Percentiles rank a stretch among this genome's conserved stretches.
Evolutionary conservation across 2,888 invertebrate species (phyloP).

Genomic region (Eubasilissa splendida): DNA sequence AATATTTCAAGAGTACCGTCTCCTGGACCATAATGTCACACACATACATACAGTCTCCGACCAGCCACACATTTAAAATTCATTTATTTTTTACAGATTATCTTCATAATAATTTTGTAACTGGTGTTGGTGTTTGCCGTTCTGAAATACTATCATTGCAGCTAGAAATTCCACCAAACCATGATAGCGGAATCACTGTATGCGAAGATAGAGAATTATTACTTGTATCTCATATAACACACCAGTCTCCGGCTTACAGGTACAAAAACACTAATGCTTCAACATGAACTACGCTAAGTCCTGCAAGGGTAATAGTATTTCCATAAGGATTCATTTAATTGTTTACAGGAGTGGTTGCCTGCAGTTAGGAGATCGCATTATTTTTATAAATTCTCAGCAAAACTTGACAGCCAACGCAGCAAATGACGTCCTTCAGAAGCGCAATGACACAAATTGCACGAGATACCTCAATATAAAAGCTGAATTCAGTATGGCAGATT

Average conservation of each 20-base stretch:
- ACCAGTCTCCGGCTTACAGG: conserved; percentile 70
- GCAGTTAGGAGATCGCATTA: conserved; percentile 86
- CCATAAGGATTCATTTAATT: neutral
- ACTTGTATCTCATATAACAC: conserved; percentile 67
- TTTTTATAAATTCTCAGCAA: conserved; percentile 87
- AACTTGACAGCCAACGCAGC: conserved; percentile 76
- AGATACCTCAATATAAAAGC: conserved; percentile 84
- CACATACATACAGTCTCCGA: too few species aligned
- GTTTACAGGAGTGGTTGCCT: conserved; percentile 79
- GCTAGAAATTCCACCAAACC: conserved; percentile 69
- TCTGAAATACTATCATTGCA: conserved; percentile 69
- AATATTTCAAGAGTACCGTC: too few species aligned
- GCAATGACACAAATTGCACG: conserved; percentile 73
- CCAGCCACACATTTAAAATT: neutral
- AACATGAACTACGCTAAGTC: too few species aligned
- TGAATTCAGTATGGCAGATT: conserved; percentile 93
- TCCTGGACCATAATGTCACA: neutral
- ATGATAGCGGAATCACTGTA: conserved; percentile 68
- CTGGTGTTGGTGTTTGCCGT: conserved; percentile 67
- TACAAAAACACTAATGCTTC: conserved; percentile 55
- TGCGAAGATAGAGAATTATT: conserved; percentile 67
- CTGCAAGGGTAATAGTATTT: too few species aligned
- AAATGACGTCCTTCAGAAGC: conserved; percentile 74
- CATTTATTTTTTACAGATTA: conserved; percentile 49
- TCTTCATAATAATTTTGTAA: conserved; percentile 61